Percentiles rank a stretch among this genome's conserved stretches.
Conservation (phyloP, 2,888 invertebrate species). For the Deroplatys truncata region DNA sequence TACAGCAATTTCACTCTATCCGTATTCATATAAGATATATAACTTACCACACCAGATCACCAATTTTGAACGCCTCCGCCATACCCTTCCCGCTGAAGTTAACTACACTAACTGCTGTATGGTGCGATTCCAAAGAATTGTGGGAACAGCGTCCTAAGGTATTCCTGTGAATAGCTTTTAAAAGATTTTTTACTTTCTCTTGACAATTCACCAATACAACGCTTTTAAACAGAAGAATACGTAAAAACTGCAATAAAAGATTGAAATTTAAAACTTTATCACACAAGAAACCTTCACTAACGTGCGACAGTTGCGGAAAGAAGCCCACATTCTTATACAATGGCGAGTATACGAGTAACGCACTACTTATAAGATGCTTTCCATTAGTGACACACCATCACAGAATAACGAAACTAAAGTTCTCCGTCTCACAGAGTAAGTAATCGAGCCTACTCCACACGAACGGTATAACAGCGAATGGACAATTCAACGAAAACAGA, state of each 20-base stretch:
- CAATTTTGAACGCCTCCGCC: constrained; percentile 51
- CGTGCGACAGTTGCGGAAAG: neutral
- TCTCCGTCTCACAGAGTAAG: no score
- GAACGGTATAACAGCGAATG: no score
- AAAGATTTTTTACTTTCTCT: neutral
- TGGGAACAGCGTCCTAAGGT: constrained; percentile 20
- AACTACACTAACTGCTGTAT: neutral
- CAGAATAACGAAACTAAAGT: no score
- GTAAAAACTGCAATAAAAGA: neutral
- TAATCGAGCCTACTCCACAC: no score
- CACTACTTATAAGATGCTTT: neutral
- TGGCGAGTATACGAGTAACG: neutral
- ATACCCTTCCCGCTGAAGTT: neutral
- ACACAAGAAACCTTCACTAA: neutral
- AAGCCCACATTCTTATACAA: neutral
- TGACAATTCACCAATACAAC: neutral
- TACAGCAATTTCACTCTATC: neutral
- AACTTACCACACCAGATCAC: constrained; percentile 67
- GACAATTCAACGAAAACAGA: no score
- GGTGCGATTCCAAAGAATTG: constrained; percentile 5
- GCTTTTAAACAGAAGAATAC: no score
- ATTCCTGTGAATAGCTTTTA: neutral
- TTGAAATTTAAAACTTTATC: neutral
- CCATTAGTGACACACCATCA: neutral
- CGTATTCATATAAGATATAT: constrained; percentile 13